Conservation (phyloP, 2,888 invertebrate species). For the Campoplex nolae region DNA sequence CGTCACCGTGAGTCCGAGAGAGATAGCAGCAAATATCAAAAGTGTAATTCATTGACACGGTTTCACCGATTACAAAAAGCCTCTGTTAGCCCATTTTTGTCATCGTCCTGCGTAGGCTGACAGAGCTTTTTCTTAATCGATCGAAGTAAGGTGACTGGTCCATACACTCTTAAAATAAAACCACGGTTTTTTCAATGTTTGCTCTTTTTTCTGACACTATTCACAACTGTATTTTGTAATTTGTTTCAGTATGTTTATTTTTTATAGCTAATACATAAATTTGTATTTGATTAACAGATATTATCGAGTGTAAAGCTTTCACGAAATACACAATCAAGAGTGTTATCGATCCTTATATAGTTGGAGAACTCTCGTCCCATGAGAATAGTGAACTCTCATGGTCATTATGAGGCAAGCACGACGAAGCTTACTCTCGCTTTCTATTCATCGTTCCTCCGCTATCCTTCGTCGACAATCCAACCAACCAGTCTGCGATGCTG, state of each 20-base stretch:
- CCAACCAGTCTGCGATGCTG: conserved; percentile 21
- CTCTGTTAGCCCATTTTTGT: too few relatives aligned
- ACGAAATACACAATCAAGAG: background rate
- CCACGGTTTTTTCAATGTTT: background rate
- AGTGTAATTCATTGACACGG: too few relatives aligned
- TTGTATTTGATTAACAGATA: background rate
- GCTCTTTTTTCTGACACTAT: background rate
- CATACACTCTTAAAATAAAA: background rate
- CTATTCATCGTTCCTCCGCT: conserved; percentile 24
- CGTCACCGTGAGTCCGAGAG: too few relatives aligned
- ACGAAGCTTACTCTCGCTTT: conserved; percentile 16
- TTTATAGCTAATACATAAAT: background rate
- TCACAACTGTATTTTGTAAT: background rate
- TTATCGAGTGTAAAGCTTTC: background rate
- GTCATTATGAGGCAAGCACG: background rate
- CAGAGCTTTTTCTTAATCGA: too few relatives aligned
- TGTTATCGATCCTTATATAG: background rate
- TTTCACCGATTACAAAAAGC: too few relatives aligned
- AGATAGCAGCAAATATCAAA: too few relatives aligned
- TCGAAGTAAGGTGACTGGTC: too few relatives aligned
- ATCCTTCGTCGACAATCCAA: conserved; percentile 22
- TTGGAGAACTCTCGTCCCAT: conserved; percentile 5
- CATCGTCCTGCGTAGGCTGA: too few relatives aligned
- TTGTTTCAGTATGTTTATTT: background rate
- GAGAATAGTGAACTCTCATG: background rate